phyloP scores from a whole-genome alignment of 2,888 invertebrate species.

The Scaeva pyrastri region DNA sequence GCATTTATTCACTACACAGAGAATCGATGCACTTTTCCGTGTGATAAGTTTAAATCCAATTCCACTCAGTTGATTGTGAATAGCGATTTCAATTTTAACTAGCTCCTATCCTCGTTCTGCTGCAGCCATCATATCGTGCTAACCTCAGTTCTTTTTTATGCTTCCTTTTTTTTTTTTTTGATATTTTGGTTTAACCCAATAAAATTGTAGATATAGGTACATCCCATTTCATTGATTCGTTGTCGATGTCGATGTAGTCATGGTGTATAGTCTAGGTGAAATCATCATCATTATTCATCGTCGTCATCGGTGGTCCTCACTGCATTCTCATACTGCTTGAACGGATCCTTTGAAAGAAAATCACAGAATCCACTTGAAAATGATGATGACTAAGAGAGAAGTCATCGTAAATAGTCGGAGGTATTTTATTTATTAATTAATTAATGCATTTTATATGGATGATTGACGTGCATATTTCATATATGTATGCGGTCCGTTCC shows the following conservation, averaged over 20 bases:
- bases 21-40: slow-evolving; percentile 43
- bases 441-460: slow-evolving; percentile 64
- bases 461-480: slow-evolving; percentile 50
- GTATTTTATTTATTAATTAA: slow-evolving; percentile 71
- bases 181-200: slow-evolving; percentile 1
- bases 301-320: not conserved
- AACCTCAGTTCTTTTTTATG: slow-evolving; percentile 19
- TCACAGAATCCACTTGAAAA: slow-evolving; percentile 48
- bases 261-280: not conserved
- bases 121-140: not conserved
- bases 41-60: slow-evolving; percentile 46
- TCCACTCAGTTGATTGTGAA: slow-evolving; percentile 55
- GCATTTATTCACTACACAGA: not conserved
- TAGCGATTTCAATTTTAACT: slow-evolving; percentile 48
- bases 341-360: slow-evolving; percentile 48
- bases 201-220: slow-evolving; percentile 18
- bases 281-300: slow-evolving; percentile 23
- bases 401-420: not conserved
- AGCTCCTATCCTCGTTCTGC: not conserved
- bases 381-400: slow-evolving; percentile 18
- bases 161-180: not conserved
- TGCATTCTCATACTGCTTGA: not conserved
- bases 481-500: slow-evolving; percentile 55
- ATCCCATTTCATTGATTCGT: slow-evolving; percentile 36
- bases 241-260: too few relatives aligned